These are phyloP conservation scores for Tiphia femorata DNA, from an alignment of 2,888 invertebrate species.

Conservation along the genomic window DNA sequence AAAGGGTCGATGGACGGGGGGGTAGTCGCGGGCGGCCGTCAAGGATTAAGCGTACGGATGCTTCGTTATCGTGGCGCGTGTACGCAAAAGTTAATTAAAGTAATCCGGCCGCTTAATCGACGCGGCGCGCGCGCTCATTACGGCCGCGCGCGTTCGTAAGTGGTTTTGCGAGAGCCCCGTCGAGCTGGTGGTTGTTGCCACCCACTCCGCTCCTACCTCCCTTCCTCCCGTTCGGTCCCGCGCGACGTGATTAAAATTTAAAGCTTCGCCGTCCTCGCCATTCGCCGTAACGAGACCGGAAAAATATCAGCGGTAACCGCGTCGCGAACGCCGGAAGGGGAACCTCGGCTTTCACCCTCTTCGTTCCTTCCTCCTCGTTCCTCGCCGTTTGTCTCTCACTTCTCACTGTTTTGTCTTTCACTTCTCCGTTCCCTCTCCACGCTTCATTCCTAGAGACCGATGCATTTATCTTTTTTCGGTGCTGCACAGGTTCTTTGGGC, in stretches of 20 bases:
- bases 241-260: constrained; percentile 11
- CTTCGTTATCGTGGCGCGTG: constrained; percentile 13
- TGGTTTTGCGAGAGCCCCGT: constrained; percentile 1
- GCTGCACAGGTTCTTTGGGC: too few relatives aligned
- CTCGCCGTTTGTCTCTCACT: too few relatives aligned
- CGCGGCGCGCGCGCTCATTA: constrained; percentile 25
- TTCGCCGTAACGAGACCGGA: constrained; percentile 5
- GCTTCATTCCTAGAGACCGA: too few relatives aligned
- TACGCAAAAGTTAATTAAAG: constrained; percentile 36
- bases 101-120: constrained; percentile 29
- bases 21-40: too few relatives aligned
- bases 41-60: constrained; percentile 2
- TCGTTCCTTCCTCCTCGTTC: too few relatives aligned
- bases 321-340: too few relatives aligned
- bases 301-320: constrained; percentile 6
- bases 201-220: neutral
- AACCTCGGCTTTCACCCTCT: too few relatives aligned
- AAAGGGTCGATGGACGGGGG: too few relatives aligned
- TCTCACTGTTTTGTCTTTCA: too few relatives aligned
- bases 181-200: neutral
- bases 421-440: too few relatives aligned
- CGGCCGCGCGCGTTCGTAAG: constrained; percentile 21
- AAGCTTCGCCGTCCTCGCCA: constrained; percentile 3
- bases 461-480: too few relatives aligned
- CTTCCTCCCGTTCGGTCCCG: neutral